phyloP scores from a whole-genome alignment of 2,113 vertebrate genomes.

The Larimichthys polyactis region DNA sequence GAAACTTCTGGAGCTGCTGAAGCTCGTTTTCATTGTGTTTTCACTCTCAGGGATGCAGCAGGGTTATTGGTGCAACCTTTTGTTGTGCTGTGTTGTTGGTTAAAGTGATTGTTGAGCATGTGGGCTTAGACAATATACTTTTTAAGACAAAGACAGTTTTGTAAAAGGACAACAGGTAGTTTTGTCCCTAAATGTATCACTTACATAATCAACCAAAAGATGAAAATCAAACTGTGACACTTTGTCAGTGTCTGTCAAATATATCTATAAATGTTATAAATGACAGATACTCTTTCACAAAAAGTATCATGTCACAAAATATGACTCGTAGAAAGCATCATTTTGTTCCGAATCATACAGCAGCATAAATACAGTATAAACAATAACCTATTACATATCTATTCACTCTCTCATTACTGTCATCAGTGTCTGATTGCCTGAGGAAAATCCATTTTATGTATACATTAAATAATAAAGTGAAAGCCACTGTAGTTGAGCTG shows the following conservation, averaged over 20 bases:
- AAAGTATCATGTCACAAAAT: background rate
- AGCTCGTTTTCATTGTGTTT: conserved; percentile 18
- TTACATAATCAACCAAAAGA: background rate
- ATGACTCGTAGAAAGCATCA: background rate
- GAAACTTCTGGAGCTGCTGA: conserved; percentile 47
- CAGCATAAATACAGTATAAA: background rate
- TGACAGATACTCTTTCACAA: background rate
- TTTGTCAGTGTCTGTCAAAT: background rate
- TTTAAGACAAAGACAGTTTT: background rate
- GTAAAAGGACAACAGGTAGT: background rate
- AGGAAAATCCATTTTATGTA: too few relatives aligned
- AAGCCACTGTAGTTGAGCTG: background rate
- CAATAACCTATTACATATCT: too few relatives aligned
- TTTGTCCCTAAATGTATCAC: background rate
- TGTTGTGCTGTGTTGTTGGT: background rate
- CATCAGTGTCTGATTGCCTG: background rate
- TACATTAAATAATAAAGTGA: background rate
- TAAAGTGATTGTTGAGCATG: background rate
- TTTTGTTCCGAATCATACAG: background rate
- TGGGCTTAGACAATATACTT: background rate
- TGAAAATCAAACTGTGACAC: background rate
- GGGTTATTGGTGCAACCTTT: background rate
- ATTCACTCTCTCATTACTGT: background rate
- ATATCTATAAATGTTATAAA: too few relatives aligned
- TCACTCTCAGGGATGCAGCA: conserved; percentile 2